These are phyloP conservation scores for Pangasius macronema DNA, from an alignment of 2,797 vertebrate genomes.

Conservation along the genomic window DNA sequence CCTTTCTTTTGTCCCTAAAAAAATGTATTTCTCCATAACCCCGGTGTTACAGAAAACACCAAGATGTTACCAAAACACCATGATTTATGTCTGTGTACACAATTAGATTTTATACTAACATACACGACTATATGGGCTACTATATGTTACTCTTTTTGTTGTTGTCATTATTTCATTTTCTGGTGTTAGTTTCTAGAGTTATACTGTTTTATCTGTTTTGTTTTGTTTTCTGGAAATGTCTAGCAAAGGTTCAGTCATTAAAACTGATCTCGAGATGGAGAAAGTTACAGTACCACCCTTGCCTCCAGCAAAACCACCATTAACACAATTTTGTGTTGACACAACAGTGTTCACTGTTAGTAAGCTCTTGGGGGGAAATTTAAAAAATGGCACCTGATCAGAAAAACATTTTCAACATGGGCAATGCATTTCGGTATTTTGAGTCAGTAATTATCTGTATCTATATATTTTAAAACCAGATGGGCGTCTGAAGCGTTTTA, in stretches of 20 bases:
- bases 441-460: not conserved
- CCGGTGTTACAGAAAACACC: not conserved
- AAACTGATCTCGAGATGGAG: not conserved
- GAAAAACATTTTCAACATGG: not conserved
- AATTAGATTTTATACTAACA: not conserved
- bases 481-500: not conserved
- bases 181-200: not conserved
- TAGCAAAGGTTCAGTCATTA: not conserved
- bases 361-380: not conserved
- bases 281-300: slow-evolving; percentile 21
- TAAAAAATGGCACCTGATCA: not conserved
- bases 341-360: slow-evolving; percentile 2
- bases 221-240: not conserved
- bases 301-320: slow-evolving; percentile 29
- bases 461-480: not conserved
- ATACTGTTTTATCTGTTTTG: not conserved
- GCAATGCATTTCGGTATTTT: not conserved
- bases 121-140: not conserved
- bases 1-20: not conserved
- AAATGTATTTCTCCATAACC: not conserved
- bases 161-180: not conserved
- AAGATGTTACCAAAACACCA: too few species aligned
- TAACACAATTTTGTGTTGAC: slow-evolving; percentile 8
- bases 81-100: not conserved
- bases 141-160: not conserved